phyloP scores from a whole-genome alignment of 2,113 vertebrate genomes.

The Nesogale talazaci region DNA sequence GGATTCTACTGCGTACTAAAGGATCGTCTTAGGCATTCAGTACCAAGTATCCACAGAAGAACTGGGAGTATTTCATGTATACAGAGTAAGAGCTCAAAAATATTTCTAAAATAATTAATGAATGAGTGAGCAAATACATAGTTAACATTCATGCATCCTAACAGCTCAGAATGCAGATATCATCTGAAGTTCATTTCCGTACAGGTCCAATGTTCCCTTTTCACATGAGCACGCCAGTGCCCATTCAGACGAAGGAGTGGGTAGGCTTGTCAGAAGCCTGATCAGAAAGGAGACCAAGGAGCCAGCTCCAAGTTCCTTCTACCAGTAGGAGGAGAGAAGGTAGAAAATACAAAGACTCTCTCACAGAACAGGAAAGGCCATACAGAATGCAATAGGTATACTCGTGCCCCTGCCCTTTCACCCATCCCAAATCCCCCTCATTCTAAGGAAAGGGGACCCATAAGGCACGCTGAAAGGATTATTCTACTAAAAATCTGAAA shows the following conservation, averaged over 20 bases:
- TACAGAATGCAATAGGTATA: not conserved
- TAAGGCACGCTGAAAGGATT: not conserved
- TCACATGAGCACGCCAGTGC: not conserved
- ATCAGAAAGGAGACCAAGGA: not conserved
- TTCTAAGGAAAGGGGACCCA: constrained; percentile 10
- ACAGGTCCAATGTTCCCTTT: not conserved
- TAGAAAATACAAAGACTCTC: not conserved
- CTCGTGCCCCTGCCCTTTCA: not conserved
- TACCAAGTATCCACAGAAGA: constrained; percentile 2
- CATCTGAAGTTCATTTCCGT: constrained; percentile 21
- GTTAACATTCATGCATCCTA: constrained; percentile 1
- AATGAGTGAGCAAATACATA: not conserved
- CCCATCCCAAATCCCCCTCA: not conserved
- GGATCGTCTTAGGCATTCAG: not conserved
- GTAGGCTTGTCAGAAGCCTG: not conserved
- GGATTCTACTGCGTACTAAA: not conserved
- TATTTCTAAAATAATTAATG: not conserved
- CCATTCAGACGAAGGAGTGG: not conserved
- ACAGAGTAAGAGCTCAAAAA: not conserved
- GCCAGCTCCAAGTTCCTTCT: not conserved
- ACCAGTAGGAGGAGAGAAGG: not conserved
- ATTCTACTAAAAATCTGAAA: constrained; percentile 20
- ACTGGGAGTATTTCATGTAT: not conserved
- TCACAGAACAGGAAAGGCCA: not conserved
- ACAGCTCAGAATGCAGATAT: not conserved